Evolutionary conservation across 2,113 vertebrate genomes (phyloP).

Genomic region (Bungarus multicinctus): DNA sequence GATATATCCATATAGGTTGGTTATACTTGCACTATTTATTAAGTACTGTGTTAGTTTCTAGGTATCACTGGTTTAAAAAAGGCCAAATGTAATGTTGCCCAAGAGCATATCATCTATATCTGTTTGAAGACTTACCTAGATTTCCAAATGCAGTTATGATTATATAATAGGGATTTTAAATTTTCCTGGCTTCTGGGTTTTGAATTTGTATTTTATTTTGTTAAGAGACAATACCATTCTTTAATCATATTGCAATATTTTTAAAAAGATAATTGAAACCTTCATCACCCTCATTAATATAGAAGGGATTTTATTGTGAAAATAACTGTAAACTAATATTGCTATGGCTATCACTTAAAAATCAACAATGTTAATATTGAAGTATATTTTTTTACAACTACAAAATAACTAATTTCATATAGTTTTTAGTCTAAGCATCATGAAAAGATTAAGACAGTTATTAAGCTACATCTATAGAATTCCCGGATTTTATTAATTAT

Average conservation of each 20-base stretch:
- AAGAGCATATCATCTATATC: background rate
- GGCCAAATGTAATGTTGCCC: background rate
- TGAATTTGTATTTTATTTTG: background rate
- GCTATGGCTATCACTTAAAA: background rate
- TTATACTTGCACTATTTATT: background rate
- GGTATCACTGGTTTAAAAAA: background rate
- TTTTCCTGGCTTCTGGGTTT: background rate
- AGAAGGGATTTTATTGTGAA: background rate
- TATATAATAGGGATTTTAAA: background rate
- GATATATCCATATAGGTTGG: fast-evolving
- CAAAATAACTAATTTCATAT: background rate
- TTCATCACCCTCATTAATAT: background rate
- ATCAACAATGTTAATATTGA: background rate
- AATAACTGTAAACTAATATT: background rate
- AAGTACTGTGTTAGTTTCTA: background rate
- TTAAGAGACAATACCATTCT: background rate
- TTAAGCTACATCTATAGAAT: background rate
- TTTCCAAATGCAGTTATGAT: background rate
- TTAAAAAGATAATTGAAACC: background rate
- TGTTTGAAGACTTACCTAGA: background rate
- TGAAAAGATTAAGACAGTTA: background rate
- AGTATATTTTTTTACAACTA: background rate
- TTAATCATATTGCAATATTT: background rate
- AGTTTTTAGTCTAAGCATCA: background rate
- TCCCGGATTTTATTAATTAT: background rate